Percentiles rank a stretch among this genome's conserved stretches.
Conservation (phyloP, 2,888 invertebrate species). For the Stenotaenia linearis region DNA sequence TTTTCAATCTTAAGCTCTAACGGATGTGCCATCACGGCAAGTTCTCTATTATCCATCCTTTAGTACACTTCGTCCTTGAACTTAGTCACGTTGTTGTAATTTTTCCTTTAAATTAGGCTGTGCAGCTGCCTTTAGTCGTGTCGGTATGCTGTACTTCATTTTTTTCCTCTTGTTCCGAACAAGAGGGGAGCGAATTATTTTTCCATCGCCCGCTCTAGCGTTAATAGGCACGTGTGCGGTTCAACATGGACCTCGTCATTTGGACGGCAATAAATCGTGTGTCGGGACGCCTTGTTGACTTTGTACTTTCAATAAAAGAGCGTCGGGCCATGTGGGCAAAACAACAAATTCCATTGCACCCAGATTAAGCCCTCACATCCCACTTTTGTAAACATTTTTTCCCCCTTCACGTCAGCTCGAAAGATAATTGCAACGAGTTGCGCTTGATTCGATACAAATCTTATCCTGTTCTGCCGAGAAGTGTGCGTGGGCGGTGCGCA, state of each 20-base stretch:
- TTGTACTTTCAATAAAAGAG: constrained; percentile 3
- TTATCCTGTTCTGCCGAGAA: neutral
- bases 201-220: neutral
- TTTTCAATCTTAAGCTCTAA: too few relatives aligned
- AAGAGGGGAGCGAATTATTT: neutral
- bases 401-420: neutral
- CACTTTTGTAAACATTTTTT: neutral
- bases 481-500: neutral
- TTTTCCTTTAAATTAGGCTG: neutral
- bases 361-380: neutral
- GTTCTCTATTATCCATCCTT: neutral
- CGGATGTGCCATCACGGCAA: too few relatives aligned
- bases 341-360: neutral
- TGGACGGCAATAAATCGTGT: constrained; percentile 1
- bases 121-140: constrained; percentile 4
- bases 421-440: constrained; percentile 4
- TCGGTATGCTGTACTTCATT: neutral
- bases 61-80: neutral
- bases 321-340: neutral
- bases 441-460: neutral
- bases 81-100: neutral
- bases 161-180: neutral
- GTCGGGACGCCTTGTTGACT: neutral
- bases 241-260: neutral
- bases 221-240: constrained; percentile 4